phyloP scores from a whole-genome alignment of 2,888 invertebrate genomes.

The Drosophila fulvimacula region DNA sequence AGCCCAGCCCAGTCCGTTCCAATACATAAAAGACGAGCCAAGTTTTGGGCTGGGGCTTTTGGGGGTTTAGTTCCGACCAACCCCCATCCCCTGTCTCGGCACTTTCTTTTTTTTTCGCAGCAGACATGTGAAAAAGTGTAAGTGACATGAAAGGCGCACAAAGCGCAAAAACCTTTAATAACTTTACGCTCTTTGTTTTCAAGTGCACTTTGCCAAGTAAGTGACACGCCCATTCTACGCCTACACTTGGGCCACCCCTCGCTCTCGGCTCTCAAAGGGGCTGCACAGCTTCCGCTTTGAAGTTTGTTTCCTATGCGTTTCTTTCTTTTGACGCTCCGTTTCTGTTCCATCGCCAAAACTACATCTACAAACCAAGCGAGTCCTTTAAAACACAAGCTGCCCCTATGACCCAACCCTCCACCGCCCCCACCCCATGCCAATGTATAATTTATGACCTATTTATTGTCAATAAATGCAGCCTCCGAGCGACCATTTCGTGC shows the following conservation, averaged over 20 bases:
- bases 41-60: not conserved
- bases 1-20: not conserved
- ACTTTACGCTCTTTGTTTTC: constrained; percentile 78
- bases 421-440: not conserved
- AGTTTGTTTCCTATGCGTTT: constrained; percentile 41
- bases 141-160: constrained; percentile 75
- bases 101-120: constrained; percentile 2
- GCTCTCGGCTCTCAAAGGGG: constrained; percentile 17
- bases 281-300: constrained; percentile 64
- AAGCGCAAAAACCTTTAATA: constrained; percentile 77
- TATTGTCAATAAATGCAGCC: constrained; percentile 79
- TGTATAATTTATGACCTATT: constrained; percentile 74
- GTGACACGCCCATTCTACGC: constrained; percentile 47
- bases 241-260: not conserved
- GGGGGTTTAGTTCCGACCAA: not conserved
- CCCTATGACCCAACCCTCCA: not conserved
- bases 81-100: not conserved
- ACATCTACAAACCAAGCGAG: not conserved
- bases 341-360: constrained; percentile 13
- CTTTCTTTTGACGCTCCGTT: constrained; percentile 20
- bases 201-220: constrained; percentile 65
- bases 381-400: constrained; percentile 26
- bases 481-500: constrained; percentile 75
- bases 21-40: constrained; percentile 32
- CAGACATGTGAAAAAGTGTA: constrained; percentile 65